These are phyloP conservation scores for roundworm (Caenorhabditis elegans) DNA, from an alignment of 1,140 invertebrate species.

Conservation along the genomic window DNA sequence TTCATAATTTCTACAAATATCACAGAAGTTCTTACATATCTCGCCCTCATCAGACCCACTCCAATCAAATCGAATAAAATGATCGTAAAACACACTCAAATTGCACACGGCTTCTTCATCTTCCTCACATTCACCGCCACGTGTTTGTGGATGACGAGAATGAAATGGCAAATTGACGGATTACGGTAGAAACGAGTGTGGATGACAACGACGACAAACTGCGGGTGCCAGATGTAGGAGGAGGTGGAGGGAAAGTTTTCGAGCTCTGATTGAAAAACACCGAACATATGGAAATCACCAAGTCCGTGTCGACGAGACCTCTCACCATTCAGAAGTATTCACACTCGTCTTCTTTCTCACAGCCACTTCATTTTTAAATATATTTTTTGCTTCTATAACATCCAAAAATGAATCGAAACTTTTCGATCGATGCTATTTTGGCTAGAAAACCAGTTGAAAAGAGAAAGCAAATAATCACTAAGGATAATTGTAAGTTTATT, in stretches of 20 bases:
- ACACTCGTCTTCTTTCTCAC: neutral
- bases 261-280: no score
- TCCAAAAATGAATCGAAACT: neutral
- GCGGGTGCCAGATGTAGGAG: neutral
- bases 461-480: neutral
- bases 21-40: no score
- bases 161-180: constrained; percentile 10
- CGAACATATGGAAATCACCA: constrained; percentile 23
- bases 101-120: neutral
- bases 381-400: neutral
- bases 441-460: neutral
- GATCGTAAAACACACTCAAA: constrained; percentile 20
- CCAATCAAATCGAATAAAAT: neutral
- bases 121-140: neutral
- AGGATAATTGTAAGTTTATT: neutral
- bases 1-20: no score
- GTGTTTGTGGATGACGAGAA: neutral
- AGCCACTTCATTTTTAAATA: neutral
- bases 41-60: neutral
- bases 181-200: neutral
- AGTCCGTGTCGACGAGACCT: neutral
- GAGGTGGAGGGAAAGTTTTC: neutral
- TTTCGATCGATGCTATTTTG: constrained; percentile 37
- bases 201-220: constrained; percentile 17
- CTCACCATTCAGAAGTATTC: neutral